Base-by-base conservation (phyloP, 92 coral and sea anemone species). In the Anthopleura xanthogrammica region DNA sequence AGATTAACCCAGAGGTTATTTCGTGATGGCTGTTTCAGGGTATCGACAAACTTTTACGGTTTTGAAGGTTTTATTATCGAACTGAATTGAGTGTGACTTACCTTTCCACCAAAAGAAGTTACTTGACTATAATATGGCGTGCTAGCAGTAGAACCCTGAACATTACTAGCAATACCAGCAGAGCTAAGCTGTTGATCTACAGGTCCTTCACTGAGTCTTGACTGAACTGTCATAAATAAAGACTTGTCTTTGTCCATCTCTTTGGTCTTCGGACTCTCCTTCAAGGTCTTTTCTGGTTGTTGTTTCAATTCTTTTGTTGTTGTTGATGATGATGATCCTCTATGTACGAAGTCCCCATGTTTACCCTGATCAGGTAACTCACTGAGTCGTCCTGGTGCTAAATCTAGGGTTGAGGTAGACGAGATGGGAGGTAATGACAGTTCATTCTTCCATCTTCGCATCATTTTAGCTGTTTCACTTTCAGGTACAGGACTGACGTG, bases 381-480 rank as follows among this genome's bases (percentile, higher is more conserved):
- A 68, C 29, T 16, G 17, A 14, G 17, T 68, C 16, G 42, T 68
- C 41, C 74, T 29, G 74, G 62, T 74, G 20, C 60, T 48, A 50
- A 50, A 48, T 75, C 70, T 0, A 22, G 12, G 20, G 91, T 50
- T 64, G 87, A 86, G 12, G n/a, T 82, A 13, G 77, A 82, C 2
- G 72, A 68, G 36, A 29, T 42, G 8, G 93, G 87, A 41, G 91
- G 90, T 17, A 87, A 82, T 36, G 95, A 83, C 52, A 88, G 83
- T 52, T 89, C 97, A 22, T 83, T 83, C 80, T 93, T 91, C 60
- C 93, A 82, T 73, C 97, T 86, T 68, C 85, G 79, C 81, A 77
- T 89, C 58, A 77, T 77, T 82, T 82, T 89, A 71, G 75, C 60
- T 13, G 74, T 87, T 14, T 80, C 86, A 62, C 54, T 89, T 16